These are phyloP conservation scores for Chrosomus eos DNA, from an alignment of 2,797 vertebrate genomes.

Conservation along the genomic window DNA sequence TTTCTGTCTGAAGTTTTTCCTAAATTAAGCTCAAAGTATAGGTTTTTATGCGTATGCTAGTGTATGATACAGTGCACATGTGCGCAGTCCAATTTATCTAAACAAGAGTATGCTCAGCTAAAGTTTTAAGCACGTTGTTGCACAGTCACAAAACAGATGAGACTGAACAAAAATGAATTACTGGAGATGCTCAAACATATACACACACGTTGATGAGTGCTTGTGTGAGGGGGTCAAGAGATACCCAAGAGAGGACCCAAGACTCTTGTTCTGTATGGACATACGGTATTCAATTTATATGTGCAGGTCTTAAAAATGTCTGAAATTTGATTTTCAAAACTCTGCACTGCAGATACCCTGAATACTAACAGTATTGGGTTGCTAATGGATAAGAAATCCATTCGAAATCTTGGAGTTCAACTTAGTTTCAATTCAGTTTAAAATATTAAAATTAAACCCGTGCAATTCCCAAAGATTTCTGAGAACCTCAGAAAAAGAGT, in stretches of 20 bases:
- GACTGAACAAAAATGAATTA: neutral
- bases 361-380: neutral
- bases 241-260: too few species aligned
- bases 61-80: neutral
- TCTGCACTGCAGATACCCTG: neutral
- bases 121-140: neutral
- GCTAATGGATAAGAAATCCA: neutral
- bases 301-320: neutral
- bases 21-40: neutral
- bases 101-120: neutral
- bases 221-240: neutral
- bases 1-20: neutral
- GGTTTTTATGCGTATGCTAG: neutral
- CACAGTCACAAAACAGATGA: neutral
- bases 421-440: neutral
- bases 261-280: neutral
- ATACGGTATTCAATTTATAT: neutral
- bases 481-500: too few species aligned
- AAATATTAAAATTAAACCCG: neutral
- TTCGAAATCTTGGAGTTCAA: neutral
- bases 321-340: neutral
- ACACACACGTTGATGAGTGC: neutral
- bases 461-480: too few species aligned
- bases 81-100: neutral
- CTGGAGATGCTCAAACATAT: neutral